These are phyloP conservation scores for Lithophane ornitopus DNA, from an alignment of 2,888 invertebrate genomes.

Conservation along the genomic window DNA sequence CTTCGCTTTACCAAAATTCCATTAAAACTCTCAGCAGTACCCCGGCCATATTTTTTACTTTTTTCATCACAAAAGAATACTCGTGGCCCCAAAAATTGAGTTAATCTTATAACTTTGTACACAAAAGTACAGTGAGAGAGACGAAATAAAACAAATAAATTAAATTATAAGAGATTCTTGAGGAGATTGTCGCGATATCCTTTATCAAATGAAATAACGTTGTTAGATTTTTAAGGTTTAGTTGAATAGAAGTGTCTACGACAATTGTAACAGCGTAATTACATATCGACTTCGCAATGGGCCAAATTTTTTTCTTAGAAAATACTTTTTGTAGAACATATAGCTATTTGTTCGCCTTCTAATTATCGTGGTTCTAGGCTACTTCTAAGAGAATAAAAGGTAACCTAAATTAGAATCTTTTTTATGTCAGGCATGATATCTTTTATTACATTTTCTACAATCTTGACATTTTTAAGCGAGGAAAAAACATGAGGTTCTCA, in stretches of 20 bases:
- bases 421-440: not conserved
- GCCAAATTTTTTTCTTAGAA: slow-evolving; percentile 18
- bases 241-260: slow-evolving; percentile 41
- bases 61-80: slow-evolving; percentile 75
- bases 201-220: slow-evolving; percentile 59
- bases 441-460: not conserved
- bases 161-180: slow-evolving; percentile 72
- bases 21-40: slow-evolving; percentile 76
- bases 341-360: slow-evolving; percentile 10
- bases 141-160: slow-evolving; percentile 76
- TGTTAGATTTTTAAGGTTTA: slow-evolving; percentile 59
- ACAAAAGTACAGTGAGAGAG: slow-evolving; percentile 75
- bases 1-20: slow-evolving; percentile 73
- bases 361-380: slow-evolving; percentile 15
- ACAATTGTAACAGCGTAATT: slow-evolving; percentile 27
- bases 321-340: slow-evolving; percentile 19
- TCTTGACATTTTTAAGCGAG: not conserved
- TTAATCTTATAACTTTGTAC: slow-evolving; percentile 80
- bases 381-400: not conserved
- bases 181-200: slow-evolving; percentile 66
- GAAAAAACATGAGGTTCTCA: too few relatives aligned
- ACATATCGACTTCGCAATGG: slow-evolving; percentile 15
- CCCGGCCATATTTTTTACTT: slow-evolving; percentile 68
- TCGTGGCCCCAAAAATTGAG: slow-evolving; percentile 79
- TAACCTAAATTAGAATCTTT: not conserved